phyloP scores from a whole-genome alignment of 2,888 invertebrate species.

The Troides oblongomaculatus region DNA sequence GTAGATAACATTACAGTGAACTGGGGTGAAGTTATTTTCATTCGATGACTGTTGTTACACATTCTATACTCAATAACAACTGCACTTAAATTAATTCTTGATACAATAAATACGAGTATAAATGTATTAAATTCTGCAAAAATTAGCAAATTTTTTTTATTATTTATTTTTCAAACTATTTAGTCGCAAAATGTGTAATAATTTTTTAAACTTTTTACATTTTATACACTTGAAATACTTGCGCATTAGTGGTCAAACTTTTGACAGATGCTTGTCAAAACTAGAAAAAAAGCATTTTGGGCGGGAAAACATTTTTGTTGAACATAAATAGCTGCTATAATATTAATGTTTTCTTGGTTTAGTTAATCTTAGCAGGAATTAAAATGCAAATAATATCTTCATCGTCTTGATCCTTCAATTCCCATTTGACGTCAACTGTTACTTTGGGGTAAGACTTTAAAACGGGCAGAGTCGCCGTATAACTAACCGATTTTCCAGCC shows the following conservation, averaged over 20 bases:
- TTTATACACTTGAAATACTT: neutral
- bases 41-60: neutral
- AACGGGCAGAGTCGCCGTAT: slow-evolving; percentile 79
- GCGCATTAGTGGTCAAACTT: neutral
- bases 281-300: neutral
- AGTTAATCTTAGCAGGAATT: slow-evolving; percentile 84
- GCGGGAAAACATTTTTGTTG: neutral
- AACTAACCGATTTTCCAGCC: slow-evolving; percentile 70
- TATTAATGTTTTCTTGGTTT: slow-evolving; percentile 29
- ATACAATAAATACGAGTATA: too few relatives aligned
- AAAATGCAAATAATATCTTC: slow-evolving; percentile 84
- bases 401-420: slow-evolving; percentile 81
- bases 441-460: slow-evolving; percentile 85
- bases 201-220: too few relatives aligned
- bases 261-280: neutral
- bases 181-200: too few relatives aligned
- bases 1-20: neutral
- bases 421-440: slow-evolving; percentile 86
- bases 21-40: neutral
- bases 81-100: too few relatives aligned
- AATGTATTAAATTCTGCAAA: too few relatives aligned
- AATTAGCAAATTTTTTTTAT: neutral
- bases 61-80: neutral
- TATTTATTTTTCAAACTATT: too few relatives aligned
- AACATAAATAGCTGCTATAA: neutral